These are phyloP conservation scores for Pseudopodoces humilis DNA, from an alignment of 2,113 vertebrate genomes.

Conservation along the genomic window DNA sequence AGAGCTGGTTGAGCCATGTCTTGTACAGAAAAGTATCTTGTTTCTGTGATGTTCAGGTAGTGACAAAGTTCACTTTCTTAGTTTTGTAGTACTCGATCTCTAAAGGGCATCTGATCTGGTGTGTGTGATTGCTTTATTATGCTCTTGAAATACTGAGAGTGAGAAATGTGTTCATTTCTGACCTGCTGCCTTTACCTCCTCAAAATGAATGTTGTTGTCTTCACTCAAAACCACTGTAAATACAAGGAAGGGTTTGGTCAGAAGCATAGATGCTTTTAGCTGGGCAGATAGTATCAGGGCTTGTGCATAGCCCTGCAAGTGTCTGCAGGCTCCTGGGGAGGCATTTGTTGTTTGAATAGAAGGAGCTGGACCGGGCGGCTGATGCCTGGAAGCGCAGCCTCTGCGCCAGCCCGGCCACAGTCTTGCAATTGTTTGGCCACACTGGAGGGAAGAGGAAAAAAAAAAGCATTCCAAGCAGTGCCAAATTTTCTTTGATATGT, in stretches of 20 bases:
- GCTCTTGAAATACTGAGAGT: neutral
- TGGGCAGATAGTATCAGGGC: constrained; percentile 81
- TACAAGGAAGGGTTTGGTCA: constrained; percentile 93
- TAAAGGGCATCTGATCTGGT: neutral
- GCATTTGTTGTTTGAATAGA: constrained; percentile 53
- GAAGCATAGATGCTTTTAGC: constrained; percentile 73
- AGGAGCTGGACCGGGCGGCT: constrained; percentile 30
- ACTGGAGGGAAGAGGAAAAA: constrained; percentile 9
- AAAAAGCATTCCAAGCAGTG: constrained; percentile 48
- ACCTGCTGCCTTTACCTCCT: neutral
- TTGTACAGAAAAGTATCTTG: neutral
- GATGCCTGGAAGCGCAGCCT: constrained; percentile 57
- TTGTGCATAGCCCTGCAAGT: constrained; percentile 51
- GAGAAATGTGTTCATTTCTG: neutral
- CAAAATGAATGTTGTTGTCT: neutral
- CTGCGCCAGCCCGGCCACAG: constrained; percentile 31
- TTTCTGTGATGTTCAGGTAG: neutral
- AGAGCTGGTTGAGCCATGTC: neutral
- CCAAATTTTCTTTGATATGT: constrained; percentile 72
- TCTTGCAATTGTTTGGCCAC: constrained; percentile 61
- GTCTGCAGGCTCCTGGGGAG: constrained; percentile 43
- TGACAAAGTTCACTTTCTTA: neutral
- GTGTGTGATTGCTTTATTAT: neutral
- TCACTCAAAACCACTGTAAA: constrained; percentile 68
- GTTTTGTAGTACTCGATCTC: neutral